These are phyloP conservation scores for Ochropleura plecta DNA, from an alignment of 2,888 invertebrate species.

Conservation along the genomic window DNA sequence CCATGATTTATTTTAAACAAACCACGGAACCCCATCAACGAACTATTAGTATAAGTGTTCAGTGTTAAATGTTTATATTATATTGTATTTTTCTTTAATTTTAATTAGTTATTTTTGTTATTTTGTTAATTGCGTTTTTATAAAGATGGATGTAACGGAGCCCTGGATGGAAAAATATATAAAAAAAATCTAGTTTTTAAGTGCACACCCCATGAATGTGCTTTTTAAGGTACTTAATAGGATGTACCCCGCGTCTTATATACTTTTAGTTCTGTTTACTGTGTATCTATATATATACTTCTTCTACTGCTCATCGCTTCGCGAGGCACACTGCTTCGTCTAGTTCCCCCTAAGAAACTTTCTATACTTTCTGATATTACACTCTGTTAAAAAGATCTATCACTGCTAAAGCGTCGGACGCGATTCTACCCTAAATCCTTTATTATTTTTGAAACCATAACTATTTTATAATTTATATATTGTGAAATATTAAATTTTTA, in stretches of 20 bases:
- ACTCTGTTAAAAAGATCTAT: conserved; percentile 76
- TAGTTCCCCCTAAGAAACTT: conserved; percentile 77
- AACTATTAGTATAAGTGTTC: conserved; percentile 77
- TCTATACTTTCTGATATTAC: conserved; percentile 75
- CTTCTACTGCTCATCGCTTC: conserved; percentile 84
- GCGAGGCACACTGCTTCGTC: conserved; percentile 88
- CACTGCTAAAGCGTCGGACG: conserved; percentile 78
- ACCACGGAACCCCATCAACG: conserved; percentile 63
- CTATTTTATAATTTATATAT: conserved; percentile 11
- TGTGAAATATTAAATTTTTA: neutral
- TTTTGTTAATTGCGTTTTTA: conserved; percentile 72
- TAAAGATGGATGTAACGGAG: conserved; percentile 81
- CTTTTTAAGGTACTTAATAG: conserved; percentile 85
- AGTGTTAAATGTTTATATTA: conserved; percentile 77
- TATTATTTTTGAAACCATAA: neutral
- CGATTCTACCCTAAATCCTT: conserved; percentile 69
- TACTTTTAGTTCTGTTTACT: conserved; percentile 81
- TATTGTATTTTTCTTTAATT: conserved; percentile 70
- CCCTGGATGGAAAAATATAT: conserved; percentile 84
- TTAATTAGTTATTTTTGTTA: conserved; percentile 63
- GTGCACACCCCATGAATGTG: conserved; percentile 90
- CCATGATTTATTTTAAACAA: conserved; percentile 67
- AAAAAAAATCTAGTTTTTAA: conserved; percentile 80
- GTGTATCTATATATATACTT: conserved; percentile 79
- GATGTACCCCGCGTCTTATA: conserved; percentile 83